Percentiles rank a stretch among this genome's conserved stretches.
Conservation (phyloP, 2,888 invertebrate species). For the Osmoderma eremita region DNA sequence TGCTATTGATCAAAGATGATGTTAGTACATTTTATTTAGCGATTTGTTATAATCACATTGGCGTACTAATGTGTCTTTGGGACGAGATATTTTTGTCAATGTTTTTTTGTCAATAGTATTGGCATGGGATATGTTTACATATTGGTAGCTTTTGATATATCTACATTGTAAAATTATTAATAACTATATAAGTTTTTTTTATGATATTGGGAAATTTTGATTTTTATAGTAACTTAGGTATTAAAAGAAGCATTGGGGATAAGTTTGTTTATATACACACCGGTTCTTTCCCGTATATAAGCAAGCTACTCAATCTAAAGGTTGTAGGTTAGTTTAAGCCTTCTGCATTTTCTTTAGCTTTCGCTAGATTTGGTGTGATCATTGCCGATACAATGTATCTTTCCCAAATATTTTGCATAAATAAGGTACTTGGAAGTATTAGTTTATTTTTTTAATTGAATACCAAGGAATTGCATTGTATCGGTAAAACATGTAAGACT, state of each 20-base stretch:
- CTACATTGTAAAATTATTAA: slow-evolving; percentile 47
- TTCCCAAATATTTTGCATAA: not conserved
- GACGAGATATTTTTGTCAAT: slow-evolving; percentile 41
- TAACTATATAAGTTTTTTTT: slow-evolving; percentile 48
- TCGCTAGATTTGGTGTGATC: slow-evolving; percentile 59
- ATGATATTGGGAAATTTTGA: slow-evolving; percentile 46
- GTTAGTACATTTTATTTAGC: slow-evolving; percentile 6
- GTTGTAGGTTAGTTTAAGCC: slow-evolving; percentile 59
- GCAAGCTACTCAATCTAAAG: slow-evolving; percentile 42
- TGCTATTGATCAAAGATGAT: slow-evolving; percentile 36
- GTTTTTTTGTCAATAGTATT: slow-evolving; percentile 46
- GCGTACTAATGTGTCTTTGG: slow-evolving; percentile 45
- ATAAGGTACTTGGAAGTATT: too few relatives aligned
- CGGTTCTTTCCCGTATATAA: slow-evolving; percentile 8
- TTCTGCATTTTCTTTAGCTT: slow-evolving; percentile 58
- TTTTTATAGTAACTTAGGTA: slow-evolving; percentile 46
- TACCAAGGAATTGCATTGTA: slow-evolving; percentile 1
- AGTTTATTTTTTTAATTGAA: slow-evolving; percentile 1
- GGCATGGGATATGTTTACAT: slow-evolving; percentile 48
- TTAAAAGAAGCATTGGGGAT: slow-evolving; percentile 35
- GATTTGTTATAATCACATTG: slow-evolving; percentile 15
- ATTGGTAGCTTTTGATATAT: slow-evolving; percentile 50
- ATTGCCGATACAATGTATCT: slow-evolving; percentile 24
- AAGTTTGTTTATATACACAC: slow-evolving; percentile 27
- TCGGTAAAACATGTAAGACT: slow-evolving; percentile 28